Conservation (phyloP, 2,888 invertebrate genomes). For the Orchestes rusci region DNA sequence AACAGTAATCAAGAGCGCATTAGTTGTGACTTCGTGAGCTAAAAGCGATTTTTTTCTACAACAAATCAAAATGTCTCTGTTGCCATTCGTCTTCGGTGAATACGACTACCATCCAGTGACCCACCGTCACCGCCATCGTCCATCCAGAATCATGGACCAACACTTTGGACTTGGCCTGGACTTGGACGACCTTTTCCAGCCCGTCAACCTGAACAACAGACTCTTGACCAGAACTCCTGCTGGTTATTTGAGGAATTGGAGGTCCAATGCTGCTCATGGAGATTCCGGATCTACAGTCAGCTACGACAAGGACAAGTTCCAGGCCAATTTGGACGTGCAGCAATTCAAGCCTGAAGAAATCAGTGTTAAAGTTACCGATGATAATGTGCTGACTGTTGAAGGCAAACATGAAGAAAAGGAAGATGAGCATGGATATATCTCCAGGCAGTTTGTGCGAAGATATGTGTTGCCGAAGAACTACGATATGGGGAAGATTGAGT, state of each 20-base stretch:
- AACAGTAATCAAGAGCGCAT: too few relatives aligned
- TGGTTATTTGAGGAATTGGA: constrained; percentile 46
- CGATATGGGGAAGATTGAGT: constrained; percentile 58
- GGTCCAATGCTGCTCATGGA: constrained; percentile 50
- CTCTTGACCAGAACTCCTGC: constrained; percentile 23
- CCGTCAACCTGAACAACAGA: constrained; percentile 34
- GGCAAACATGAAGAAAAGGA: constrained; percentile 48
- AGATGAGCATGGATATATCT: constrained; percentile 68
- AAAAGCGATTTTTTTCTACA: background rate
- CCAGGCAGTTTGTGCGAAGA: too few relatives aligned
- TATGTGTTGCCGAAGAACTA: constrained; percentile 67
- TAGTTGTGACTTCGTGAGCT: background rate
- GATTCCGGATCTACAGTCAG: constrained; percentile 41
- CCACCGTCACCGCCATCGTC: constrained; percentile 20
- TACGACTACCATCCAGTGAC: constrained; percentile 7
- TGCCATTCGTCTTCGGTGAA: constrained; percentile 17
- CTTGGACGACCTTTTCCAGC: constrained; percentile 42
- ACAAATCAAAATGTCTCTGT: constrained; percentile 18
- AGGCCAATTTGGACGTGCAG: constrained; percentile 3
- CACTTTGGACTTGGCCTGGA: constrained; percentile 44
- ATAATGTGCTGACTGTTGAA: constrained; percentile 53
- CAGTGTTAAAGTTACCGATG: constrained; percentile 63
- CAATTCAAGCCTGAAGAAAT: constrained; percentile 58
- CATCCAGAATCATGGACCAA: constrained; percentile 40
- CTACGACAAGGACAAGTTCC: constrained; percentile 51